Conservation (phyloP, 2,888 invertebrate species). For the Margaritifera margaritifera region DNA sequence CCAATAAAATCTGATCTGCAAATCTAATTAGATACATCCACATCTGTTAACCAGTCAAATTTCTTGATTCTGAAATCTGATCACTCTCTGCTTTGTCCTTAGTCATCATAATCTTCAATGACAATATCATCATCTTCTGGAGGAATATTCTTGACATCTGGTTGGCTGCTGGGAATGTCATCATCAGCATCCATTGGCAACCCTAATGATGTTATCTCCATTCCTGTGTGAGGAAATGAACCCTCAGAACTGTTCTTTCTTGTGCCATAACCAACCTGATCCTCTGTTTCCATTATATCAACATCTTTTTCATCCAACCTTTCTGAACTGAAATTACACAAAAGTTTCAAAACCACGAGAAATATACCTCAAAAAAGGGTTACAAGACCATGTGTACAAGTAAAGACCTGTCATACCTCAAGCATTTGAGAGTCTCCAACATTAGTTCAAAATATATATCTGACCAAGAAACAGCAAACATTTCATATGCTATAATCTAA, state of each 20-base stretch:
- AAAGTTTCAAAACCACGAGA: slow-evolving; percentile 2
- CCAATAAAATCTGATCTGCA: no score
- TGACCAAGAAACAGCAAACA: no score
- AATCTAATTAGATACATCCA: no score
- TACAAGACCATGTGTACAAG: neutral
- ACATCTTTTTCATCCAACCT: slow-evolving; percentile 58
- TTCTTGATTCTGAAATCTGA: neutral
- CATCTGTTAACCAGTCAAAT: neutral
- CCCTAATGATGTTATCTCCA: slow-evolving; percentile 1
- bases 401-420: no score
- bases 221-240: neutral
- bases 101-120: slow-evolving; percentile 62
- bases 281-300: slow-evolving; percentile 33
- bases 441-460: no score
- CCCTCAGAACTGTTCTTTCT: neutral
- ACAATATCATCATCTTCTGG: slow-evolving; percentile 49
- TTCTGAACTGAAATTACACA: slow-evolving; percentile 42
- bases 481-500: no score
- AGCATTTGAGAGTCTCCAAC: no score
- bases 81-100: neutral
- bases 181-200: slow-evolving; percentile 38
- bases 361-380: neutral
- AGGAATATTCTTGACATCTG: slow-evolving; percentile 43
- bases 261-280: neutral
- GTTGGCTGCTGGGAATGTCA: slow-evolving; percentile 53